phyloP scores from a whole-genome alignment of 2,113 vertebrate species.

The Manacus vitellinus region DNA sequence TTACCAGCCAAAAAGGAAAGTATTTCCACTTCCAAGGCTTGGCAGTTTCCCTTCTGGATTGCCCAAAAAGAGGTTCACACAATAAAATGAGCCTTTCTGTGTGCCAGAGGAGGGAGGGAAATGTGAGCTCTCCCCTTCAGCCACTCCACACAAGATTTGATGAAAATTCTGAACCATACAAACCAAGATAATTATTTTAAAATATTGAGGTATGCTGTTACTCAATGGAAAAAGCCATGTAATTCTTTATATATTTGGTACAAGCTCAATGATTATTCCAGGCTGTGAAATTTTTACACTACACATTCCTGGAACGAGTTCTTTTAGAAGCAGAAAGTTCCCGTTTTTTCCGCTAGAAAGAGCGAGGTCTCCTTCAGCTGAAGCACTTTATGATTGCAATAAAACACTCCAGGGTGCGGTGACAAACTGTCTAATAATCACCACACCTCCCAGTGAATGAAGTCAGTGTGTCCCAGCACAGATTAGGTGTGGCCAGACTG shows the following conservation, averaged over 20 bases:
- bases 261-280: background rate
- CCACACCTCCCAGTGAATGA: slow-evolving; percentile 46
- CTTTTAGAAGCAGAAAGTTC: background rate
- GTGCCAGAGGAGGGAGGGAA: background rate
- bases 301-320: background rate
- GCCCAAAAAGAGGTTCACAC: slow-evolving; percentile 8
- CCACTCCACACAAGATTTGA: background rate
- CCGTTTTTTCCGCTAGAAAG: background rate
- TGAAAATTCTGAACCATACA: background rate
- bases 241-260: background rate
- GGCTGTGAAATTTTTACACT: background rate
- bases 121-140: background rate
- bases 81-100: slow-evolving; percentile 1
- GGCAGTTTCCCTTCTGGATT: background rate
- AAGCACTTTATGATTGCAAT: background rate
- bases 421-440: slow-evolving; percentile 23
- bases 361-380: slow-evolving; percentile 15
- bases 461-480: slow-evolving; percentile 44
- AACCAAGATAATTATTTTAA: background rate
- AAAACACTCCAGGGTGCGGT: slow-evolving; percentile 42
- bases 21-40: background rate
- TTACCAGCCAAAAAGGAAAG: background rate
- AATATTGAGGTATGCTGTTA: background rate
- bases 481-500: slow-evolving; percentile 24
- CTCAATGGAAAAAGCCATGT: background rate